Evolutionary conservation across 1,140 invertebrate species (phyloP).

Genomic region (Melipona quadrifasciata): DNA sequence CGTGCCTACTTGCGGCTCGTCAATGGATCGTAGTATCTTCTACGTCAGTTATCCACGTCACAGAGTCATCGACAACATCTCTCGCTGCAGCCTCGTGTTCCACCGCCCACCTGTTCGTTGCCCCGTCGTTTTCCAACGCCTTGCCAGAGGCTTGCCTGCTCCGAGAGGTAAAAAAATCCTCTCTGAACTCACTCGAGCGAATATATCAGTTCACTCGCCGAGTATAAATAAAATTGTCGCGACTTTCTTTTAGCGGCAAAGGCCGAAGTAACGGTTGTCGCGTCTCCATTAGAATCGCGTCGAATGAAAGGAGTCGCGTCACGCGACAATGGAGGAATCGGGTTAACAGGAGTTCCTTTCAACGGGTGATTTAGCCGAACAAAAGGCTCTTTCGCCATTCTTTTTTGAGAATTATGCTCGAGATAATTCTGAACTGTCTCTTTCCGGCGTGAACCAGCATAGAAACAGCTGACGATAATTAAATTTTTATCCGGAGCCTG

Average conservation of each 20-base stretch:
- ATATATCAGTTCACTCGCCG: not conserved
- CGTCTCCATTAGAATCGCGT: not conserved
- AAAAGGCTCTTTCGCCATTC: not conserved
- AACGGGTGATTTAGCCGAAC: not conserved
- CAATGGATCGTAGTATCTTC: conserved; percentile 24
- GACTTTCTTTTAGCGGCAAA: not conserved
- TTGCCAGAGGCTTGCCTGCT: not conserved
- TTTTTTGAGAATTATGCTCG: not conserved
- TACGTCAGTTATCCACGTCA: not conserved
- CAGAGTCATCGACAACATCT: not conserved
- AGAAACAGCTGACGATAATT: not conserved
- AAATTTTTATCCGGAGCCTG: not conserved
- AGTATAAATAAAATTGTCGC: not conserved
- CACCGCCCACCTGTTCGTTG: not conserved
- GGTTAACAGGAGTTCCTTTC: not conserved
- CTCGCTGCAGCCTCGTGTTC: not conserved
- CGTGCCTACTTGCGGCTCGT: not conserved
- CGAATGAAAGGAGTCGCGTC: not conserved
- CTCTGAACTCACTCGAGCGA: not conserved
- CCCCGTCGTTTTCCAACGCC: not conserved
- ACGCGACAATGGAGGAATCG: not conserved
- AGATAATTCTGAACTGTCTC: not conserved
- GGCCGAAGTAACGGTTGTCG: not conserved
- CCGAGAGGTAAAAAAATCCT: not conserved
- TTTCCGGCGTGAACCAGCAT: not conserved